Conservation (phyloP, 2,113 vertebrate species). For the Crotalus horridus region DNA sequence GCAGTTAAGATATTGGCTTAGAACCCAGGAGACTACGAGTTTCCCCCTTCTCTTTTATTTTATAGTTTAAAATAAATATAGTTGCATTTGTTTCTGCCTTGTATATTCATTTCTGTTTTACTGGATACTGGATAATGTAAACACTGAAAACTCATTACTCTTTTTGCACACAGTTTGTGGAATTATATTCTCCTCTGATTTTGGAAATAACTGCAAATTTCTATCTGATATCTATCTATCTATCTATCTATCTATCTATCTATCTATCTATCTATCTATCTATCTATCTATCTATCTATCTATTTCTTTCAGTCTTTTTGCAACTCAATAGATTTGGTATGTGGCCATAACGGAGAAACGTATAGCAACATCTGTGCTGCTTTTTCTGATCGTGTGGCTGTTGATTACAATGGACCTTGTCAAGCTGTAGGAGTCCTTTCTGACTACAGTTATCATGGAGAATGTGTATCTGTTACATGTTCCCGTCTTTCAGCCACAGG, state of each 20-base stretch:
- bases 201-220: background rate
- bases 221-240: background rate
- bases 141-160: background rate
- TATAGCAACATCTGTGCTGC: slow-evolving; percentile 87
- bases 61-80: background rate
- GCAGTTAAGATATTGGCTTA: too few relatives aligned
- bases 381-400: slow-evolving; percentile 82
- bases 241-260: too few relatives aligned
- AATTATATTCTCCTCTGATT: background rate
- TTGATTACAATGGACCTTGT: slow-evolving; percentile 85
- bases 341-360: slow-evolving; percentile 89
- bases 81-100: background rate
- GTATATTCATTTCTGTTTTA: background rate
- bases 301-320: slow-evolving; percentile 70
- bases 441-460: slow-evolving; percentile 65
- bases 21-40: background rate
- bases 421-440: slow-evolving; percentile 83
- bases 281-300: background rate
- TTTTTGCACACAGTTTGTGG: background rate
- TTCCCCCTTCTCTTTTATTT: background rate
- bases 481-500: slow-evolving; percentile 68
- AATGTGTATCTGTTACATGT: slow-evolving; percentile 83
- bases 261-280: too few relatives aligned
- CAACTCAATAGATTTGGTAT: slow-evolving; percentile 73
- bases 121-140: background rate